Percentiles rank a stretch among this genome's conserved stretches.
These are phyloP conservation scores for Ectemnius lituratus DNA, from an alignment of 2,888 invertebrate genomes.

Conservation along the genomic window DNA sequence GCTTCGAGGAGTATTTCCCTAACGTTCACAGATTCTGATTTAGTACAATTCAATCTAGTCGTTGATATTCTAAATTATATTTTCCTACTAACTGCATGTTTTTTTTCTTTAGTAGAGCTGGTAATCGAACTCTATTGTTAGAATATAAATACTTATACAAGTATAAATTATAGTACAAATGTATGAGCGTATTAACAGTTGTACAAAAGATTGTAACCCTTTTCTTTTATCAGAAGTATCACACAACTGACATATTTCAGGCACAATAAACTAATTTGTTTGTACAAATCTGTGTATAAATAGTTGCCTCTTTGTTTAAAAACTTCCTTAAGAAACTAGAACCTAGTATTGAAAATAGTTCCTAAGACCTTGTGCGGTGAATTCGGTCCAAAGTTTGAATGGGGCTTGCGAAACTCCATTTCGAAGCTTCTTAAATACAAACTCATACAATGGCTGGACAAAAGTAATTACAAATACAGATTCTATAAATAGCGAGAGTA, in stretches of 20 bases:
- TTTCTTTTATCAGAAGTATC: neutral
- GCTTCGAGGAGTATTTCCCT: slow-evolving; percentile 34
- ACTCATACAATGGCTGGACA: neutral
- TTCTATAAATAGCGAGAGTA: slow-evolving; percentile 22
- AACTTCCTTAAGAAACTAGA: neutral
- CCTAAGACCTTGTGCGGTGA: slow-evolving; percentile 1
- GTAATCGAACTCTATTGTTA: too few relatives aligned
- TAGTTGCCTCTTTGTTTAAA: neutral
- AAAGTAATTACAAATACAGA: slow-evolving; percentile 13
- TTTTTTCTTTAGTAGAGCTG: too few relatives aligned
- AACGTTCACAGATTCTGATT: slow-evolving; percentile 16
- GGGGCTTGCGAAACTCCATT: too few relatives aligned
- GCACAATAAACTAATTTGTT: slow-evolving; percentile 32
- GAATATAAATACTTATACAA: slow-evolving; percentile 36
- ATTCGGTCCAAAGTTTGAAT: neutral
- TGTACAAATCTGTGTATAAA: slow-evolving; percentile 29
- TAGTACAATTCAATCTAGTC: slow-evolving; percentile 15
- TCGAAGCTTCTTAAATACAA: neutral
- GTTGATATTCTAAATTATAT: too few relatives aligned
- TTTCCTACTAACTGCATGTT: too few relatives aligned
- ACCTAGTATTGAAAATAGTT: neutral
- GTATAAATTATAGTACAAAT: slow-evolving; percentile 15
- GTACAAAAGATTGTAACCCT: slow-evolving; percentile 18
- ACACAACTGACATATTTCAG: neutral
- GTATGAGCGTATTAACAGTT: slow-evolving; percentile 24